Percentiles rank a stretch among this genome's conserved stretches.
phyloP scores from a whole-genome alignment of 2,113 vertebrate genomes.

The Sander lucioperca region DNA sequence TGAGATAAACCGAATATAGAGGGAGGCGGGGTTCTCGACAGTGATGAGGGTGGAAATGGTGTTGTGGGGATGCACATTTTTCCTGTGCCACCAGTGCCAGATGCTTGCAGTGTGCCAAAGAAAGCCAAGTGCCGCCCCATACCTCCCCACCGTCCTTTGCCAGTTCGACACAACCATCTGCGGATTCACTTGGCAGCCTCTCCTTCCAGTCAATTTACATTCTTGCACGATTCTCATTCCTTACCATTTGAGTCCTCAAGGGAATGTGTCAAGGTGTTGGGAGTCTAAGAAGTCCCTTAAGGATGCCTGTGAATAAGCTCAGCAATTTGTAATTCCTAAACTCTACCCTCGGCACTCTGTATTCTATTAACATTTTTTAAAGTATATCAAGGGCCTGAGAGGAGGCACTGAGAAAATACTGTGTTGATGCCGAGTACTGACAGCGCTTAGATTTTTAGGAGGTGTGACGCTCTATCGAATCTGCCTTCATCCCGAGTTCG shows the following conservation, averaged over 20 bases:
- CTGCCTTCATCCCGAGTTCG: constrained; percentile 15
- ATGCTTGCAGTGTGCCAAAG: constrained; percentile 63
- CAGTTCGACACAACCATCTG: constrained; percentile 77
- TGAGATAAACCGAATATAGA: constrained; percentile 70
- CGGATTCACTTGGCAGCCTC: constrained; percentile 60
- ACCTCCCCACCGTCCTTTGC: constrained; percentile 32
- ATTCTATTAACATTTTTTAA: constrained; percentile 69
- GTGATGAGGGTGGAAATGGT: constrained; percentile 25
- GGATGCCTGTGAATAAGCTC: constrained; percentile 51
- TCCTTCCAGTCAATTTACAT: constrained; percentile 72
- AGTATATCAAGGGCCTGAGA: constrained; percentile 50
- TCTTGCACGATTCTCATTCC: constrained; percentile 50
- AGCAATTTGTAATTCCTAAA: constrained; percentile 67
- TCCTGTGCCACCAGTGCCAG: constrained; percentile 64
- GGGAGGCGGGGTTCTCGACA: constrained; percentile 21
- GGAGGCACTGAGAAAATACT: constrained; percentile 23
- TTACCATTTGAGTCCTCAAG: constrained; percentile 31
- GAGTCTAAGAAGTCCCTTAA: constrained; percentile 54
- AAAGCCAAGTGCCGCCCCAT: constrained; percentile 37
- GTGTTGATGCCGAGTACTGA: constrained; percentile 35
- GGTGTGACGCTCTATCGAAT: constrained; percentile 12
- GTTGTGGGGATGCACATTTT: constrained; percentile 44
- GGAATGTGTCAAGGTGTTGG: constrained; percentile 66
- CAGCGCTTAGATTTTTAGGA: constrained; percentile 9
- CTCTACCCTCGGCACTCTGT: constrained; percentile 49